phyloP scores from a whole-genome alignment of 2,888 invertebrate genomes.

The Cephus pulcher region DNA sequence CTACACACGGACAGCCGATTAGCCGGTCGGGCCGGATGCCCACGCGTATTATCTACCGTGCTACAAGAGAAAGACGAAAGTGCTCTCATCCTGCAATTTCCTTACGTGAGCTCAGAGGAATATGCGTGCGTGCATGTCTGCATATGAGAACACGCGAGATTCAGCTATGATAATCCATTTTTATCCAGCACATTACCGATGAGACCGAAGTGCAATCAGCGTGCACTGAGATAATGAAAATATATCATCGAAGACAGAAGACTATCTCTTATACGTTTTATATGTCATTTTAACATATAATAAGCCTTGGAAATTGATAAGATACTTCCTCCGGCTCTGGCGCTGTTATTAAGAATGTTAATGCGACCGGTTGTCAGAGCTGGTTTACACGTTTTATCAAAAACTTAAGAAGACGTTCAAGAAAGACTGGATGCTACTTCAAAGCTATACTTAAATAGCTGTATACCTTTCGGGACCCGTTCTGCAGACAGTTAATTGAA shows the following conservation, averaged over 20 bases:
- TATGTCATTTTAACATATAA: not conserved
- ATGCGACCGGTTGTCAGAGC: not conserved
- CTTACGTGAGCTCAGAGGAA: conserved; percentile 7
- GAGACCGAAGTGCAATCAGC: not conserved
- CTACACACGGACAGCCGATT: conserved; percentile 16
- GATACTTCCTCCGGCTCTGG: not conserved
- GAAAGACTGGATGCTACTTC: not conserved
- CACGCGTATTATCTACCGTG: conserved; percentile 28
- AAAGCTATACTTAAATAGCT: not conserved
- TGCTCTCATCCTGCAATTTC: conserved; percentile 33
- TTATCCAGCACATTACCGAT: not conserved
- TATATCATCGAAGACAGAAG: not conserved
- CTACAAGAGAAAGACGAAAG: conserved; percentile 25
- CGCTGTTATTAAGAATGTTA: not conserved
- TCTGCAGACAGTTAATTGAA: conserved; percentile 36
- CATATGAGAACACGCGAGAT: not conserved
- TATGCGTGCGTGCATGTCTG: not conserved
- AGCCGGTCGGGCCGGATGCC: conserved; percentile 26
- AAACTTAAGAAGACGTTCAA: not conserved
- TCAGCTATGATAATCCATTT: not conserved
- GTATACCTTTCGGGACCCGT: not conserved
- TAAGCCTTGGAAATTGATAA: not conserved
- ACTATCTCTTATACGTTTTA: not conserved
- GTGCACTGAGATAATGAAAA: not conserved
- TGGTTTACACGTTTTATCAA: not conserved